Conservation (phyloP, 2,797 vertebrate genomes). For the Falco columbarius region DNA sequence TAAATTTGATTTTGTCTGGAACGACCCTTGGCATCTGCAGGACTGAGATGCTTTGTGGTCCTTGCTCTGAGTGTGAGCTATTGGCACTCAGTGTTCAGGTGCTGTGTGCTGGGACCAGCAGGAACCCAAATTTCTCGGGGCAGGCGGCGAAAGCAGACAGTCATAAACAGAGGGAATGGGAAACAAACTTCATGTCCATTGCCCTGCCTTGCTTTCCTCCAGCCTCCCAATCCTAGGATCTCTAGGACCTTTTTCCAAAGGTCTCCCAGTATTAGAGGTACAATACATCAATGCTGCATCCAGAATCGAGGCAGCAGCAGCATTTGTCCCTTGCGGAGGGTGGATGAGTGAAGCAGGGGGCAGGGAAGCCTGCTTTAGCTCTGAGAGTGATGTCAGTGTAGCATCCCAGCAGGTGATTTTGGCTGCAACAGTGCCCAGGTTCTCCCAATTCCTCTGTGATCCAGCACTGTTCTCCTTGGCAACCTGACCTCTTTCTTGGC, state of each 20-base stretch:
- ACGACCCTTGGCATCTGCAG: background rate
- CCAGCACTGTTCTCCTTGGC: background rate
- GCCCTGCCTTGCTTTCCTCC: background rate
- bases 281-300: rapidly evolving
- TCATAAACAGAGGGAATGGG: background rate
- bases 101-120: background rate
- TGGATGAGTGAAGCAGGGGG: background rate
- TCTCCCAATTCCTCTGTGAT: background rate
- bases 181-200: background rate
- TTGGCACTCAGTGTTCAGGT: background rate
- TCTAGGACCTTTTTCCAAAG: background rate
- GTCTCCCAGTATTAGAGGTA: background rate
- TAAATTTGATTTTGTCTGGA: background rate
- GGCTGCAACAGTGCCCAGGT: background rate
- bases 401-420: background rate
- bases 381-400: rapidly evolving
- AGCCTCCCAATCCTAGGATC: background rate
- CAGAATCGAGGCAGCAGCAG: background rate
- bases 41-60: background rate
- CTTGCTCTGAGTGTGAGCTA: background rate
- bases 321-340: background rate
- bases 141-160: background rate
- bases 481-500: background rate
- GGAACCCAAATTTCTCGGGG: background rate
- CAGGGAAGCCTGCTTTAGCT: background rate